phyloP scores from a whole-genome alignment of 2,797 vertebrate genomes.

The Halcyon chelicuti region DNA sequence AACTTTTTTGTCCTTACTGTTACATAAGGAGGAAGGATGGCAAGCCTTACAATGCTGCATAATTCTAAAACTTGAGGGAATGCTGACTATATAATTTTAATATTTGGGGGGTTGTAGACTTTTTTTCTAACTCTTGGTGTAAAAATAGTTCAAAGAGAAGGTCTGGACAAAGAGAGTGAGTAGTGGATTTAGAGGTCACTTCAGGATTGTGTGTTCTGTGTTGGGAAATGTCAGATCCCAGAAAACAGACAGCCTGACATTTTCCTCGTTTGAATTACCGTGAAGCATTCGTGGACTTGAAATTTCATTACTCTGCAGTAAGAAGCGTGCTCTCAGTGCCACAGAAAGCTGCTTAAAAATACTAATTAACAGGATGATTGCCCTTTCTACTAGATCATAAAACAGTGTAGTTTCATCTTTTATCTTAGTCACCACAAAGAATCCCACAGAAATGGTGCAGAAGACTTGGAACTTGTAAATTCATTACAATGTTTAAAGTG shows the following conservation, averaged over 20 bases:
- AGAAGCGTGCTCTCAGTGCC: background rate
- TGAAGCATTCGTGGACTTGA: background rate
- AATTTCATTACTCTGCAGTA: background rate
- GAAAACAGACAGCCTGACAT: background rate
- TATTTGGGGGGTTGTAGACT: background rate
- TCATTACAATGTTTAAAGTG: background rate
- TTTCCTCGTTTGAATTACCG: background rate
- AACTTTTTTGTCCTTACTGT: background rate
- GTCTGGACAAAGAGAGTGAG: background rate
- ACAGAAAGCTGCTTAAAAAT: background rate
- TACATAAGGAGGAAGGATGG: background rate
- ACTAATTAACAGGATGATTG: background rate
- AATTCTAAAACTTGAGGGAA: background rate
- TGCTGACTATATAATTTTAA: background rate
- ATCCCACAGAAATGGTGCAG: background rate
- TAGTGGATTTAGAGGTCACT: background rate
- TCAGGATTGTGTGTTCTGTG: background rate
- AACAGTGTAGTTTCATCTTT: background rate
- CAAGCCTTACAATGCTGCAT: background rate
- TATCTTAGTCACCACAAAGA: background rate
- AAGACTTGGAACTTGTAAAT: background rate
- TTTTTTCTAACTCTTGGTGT: background rate
- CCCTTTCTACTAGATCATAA: background rate
- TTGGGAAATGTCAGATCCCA: background rate
- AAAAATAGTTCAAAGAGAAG: background rate